Evolutionary conservation across 1,140 invertebrate species (phyloP), one percentile per base, ranked within the genome.

Genomic region (Triops longicaudatus): DNA sequence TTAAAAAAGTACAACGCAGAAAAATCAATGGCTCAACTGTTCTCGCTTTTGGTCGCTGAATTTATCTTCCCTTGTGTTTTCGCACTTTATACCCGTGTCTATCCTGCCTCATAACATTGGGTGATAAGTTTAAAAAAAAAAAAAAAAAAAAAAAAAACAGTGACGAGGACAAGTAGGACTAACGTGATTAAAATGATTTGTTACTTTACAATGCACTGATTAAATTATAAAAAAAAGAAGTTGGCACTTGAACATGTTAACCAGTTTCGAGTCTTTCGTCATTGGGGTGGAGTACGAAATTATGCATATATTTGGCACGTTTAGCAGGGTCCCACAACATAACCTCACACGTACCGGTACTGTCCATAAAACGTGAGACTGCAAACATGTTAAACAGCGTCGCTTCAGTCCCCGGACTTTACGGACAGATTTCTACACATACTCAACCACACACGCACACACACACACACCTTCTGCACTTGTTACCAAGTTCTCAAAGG

Each of bases 21-120:
- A 63, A 63, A 63, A 63, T 63, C 50, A 63, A 63, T 63, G 50
- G 50, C 50, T 63, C 50, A 63, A 63, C 50, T 63, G 50, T 63
- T 63, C 31, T 63, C 50, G 14, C 50, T 17, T 22, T 63, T 17
- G 50, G 17, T n/a, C 6, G 22, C 17, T 22, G 14, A 63, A 14
- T 63, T 63, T 63, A 63, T 63, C 50, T 14, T 63, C 50, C 31
- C 31, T n/a, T 63, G 50, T 63, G 10, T 63, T 63, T 63, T 37
- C 31, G 31, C 31, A 37, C 31, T 37, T 37, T 22, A 22, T 14
- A 14, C 2, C 22, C 50, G 22, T 63, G 14, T 22, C 50, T 63
- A 63, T 17, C 14, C 14, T 14, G 17, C 50, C 12, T 12, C 17
- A n/a, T 22, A 63, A 22, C 17, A 63, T 63, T 63, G 0, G 14